A percentile compares a stretch with the other conserved stretches of the same genome.
phyloP scores from a whole-genome alignment of 2,113 vertebrate genomes.

The Corythaixoides concolor region DNA sequence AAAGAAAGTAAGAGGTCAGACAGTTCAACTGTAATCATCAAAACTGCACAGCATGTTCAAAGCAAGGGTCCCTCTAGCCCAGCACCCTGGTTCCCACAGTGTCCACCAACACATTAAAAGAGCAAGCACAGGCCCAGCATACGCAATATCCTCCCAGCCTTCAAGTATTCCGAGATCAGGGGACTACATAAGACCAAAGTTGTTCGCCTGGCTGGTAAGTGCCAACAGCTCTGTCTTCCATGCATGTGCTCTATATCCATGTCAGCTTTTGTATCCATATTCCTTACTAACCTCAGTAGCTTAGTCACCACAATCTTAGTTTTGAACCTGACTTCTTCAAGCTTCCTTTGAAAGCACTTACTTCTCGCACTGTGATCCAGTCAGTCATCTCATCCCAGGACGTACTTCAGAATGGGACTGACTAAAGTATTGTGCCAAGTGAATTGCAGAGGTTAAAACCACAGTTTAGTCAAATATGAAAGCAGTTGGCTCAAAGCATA shows the following conservation, averaged over 20 bases:
- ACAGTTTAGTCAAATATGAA: background rate
- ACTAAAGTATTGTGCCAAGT: background rate
- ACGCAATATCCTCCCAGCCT: background rate
- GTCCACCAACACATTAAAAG: background rate
- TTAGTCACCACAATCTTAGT: background rate
- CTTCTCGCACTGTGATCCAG: background rate
- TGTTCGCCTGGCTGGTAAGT: background rate
- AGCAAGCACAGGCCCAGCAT: background rate
- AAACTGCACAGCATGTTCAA: background rate
- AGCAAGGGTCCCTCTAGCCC: background rate
- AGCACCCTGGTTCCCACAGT: background rate
- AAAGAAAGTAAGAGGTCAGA: background rate
- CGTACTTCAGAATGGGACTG: background rate
- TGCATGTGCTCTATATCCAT: fast-evolving
- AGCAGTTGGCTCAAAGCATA: background rate
- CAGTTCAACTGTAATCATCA: background rate
- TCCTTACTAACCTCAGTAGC: background rate
- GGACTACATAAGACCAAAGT: background rate
- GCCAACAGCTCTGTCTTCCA: background rate
- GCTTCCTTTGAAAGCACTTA: background rate
- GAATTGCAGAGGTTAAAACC: background rate
- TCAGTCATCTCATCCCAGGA: background rate
- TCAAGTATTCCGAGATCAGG: background rate
- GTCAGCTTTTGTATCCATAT: background rate
- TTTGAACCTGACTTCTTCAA: background rate